These are phyloP conservation scores for Hylaea fasciaria DNA, from an alignment of 2,888 invertebrate genomes.

Conservation along the genomic window DNA sequence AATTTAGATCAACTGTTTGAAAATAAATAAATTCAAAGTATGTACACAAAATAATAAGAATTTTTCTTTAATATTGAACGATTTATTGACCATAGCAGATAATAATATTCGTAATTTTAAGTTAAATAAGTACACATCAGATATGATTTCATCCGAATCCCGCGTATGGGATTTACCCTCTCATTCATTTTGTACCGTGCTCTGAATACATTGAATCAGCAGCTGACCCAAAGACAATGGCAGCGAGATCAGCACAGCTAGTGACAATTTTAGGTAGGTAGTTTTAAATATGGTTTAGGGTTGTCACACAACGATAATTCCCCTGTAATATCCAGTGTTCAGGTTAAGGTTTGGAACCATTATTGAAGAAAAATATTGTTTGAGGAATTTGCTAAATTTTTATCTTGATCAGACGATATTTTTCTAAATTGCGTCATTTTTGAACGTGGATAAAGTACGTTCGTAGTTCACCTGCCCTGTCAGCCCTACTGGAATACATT, in stretches of 20 bases:
- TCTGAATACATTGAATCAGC: conserved; percentile 8
- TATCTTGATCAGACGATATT: no score
- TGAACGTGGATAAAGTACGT: no score
- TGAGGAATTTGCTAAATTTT: no score
- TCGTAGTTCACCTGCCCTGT: no score
- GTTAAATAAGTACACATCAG: no score
- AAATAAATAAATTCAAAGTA: not conserved
- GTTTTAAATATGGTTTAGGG: not conserved
- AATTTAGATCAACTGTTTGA: conserved; percentile 6
- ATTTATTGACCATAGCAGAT: not conserved
- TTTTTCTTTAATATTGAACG: not conserved
- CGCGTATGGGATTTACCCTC: not conserved
- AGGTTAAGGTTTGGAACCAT: no score
- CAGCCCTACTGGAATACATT: not conserved
- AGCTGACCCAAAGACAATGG: conserved; percentile 54
- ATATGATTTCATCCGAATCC: not conserved
- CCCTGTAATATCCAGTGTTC: not conserved
- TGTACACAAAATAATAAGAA: not conserved
- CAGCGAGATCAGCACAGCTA: conserved; percentile 49
- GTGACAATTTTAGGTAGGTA: conserved; percentile 1
- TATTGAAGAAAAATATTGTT: no score
- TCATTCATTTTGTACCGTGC: conserved; percentile 2
- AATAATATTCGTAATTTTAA: no score
- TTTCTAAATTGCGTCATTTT: no score
- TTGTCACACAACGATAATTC: not conserved